A percentile compares a stretch with the other conserved stretches of the same genome.
These are phyloP conservation scores for Actinernus sp. DNA, from an alignment of 92 coral and sea anemone genomes.

Conservation along the genomic window DNA sequence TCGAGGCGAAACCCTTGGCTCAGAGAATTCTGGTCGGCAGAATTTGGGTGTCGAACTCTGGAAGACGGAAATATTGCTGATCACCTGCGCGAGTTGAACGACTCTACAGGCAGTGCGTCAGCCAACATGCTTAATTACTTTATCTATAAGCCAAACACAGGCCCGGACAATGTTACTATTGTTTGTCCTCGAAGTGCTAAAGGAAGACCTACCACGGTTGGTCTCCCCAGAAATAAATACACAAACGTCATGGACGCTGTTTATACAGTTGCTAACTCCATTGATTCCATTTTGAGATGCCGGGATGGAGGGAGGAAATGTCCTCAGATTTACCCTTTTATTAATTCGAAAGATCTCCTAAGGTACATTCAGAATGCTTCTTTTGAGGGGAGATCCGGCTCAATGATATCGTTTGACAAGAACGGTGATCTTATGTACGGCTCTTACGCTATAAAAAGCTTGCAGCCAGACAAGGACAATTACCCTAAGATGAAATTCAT, in stretches of 20 bases:
- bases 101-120: not conserved
- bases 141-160: slow-evolving; percentile 56
- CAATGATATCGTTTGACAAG: slow-evolving; percentile 64
- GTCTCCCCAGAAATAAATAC: slow-evolving; percentile 90
- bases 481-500: slow-evolving; percentile 66
- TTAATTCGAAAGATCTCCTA: slow-evolving; percentile 63
- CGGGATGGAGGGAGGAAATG: slow-evolving; percentile 48
- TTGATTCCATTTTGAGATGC: slow-evolving; percentile 58
- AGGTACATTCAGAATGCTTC: slow-evolving; percentile 68
- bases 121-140: slow-evolving; percentile 26
- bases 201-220: slow-evolving; percentile 66
- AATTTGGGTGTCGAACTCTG: slow-evolving; percentile 43
- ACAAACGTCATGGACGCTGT: slow-evolving; percentile 98
- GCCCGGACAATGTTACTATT: slow-evolving; percentile 49
- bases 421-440: slow-evolving; percentile 88
- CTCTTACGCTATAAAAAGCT: slow-evolving; percentile 84
- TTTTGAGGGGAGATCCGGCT: slow-evolving; percentile 81
- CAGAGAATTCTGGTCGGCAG: slow-evolving; percentile 76
- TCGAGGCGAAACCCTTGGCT: slow-evolving; percentile 86
- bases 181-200: slow-evolving; percentile 58
- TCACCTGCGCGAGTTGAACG: not conserved
- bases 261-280: slow-evolving; percentile 76
- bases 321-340: slow-evolving; percentile 34
- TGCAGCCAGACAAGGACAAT: slow-evolving; percentile 50
- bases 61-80: no score